phyloP scores from a whole-genome alignment of 2,113 vertebrate genomes.

The Cyprinodon brontotheroides region DNA sequence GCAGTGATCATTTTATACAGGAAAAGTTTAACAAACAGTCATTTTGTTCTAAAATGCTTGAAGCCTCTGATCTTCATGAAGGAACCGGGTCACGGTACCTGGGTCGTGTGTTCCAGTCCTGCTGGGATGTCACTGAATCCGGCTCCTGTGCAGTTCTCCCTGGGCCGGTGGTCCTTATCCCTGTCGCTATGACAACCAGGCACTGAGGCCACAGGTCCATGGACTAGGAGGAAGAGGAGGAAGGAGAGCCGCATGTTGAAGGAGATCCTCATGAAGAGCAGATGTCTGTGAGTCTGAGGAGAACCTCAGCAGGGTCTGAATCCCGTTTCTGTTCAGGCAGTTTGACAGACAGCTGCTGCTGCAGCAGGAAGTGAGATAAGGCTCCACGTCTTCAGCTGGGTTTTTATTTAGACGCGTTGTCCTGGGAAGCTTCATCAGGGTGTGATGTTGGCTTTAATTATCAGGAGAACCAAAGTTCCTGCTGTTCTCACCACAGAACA shows the following conservation, averaged over 20 bases:
- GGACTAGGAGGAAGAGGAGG: constrained; percentile 48
- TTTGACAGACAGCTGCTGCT: constrained; percentile 22
- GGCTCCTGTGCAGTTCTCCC: constrained; percentile 66
- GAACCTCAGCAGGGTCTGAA: not conserved
- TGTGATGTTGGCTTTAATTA: not conserved
- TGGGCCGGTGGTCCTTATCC: constrained; percentile 61
- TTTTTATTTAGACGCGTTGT: not conserved
- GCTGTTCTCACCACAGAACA: not conserved
- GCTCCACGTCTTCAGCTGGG: not conserved
- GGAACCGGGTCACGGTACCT: constrained; percentile 28
- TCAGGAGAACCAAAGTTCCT: constrained; percentile 14
- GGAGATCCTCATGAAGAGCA: not conserved
- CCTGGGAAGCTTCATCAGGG: not conserved
- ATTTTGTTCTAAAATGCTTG: not conserved
- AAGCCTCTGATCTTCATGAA: not conserved
- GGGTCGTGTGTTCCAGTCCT: constrained; percentile 45
- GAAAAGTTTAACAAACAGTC: not conserved
- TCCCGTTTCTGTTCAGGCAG: not conserved
- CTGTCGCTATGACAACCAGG: constrained; percentile 50
- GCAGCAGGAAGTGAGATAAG: constrained; percentile 44
- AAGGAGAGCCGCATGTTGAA: constrained; percentile 38
- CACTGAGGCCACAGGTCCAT: not conserved
- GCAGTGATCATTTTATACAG: too few relatives aligned
- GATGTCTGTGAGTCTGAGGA: accelerated
- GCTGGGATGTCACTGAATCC: constrained; percentile 45